Evolutionary conservation across 92 coral and sea anemone genomes (phyloP).

Genomic region (Porites lobata): DNA sequence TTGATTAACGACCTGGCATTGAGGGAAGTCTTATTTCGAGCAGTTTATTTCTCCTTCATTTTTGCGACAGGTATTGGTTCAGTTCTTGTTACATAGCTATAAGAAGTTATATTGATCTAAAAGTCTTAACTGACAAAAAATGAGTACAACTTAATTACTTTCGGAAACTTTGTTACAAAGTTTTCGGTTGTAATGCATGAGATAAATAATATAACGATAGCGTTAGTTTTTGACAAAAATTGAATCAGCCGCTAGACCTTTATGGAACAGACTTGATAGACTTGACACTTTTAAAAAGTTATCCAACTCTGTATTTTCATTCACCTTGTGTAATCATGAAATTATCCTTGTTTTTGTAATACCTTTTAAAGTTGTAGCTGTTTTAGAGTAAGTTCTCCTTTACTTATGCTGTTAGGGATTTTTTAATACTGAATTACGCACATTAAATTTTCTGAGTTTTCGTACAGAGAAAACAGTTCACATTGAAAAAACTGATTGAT

Average conservation of each 20-base stretch:
- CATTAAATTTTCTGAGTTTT: too few species aligned
- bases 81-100: too few species aligned
- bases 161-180: neutral
- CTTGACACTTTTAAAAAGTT: slow-evolving; percentile 32
- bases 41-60: neutral
- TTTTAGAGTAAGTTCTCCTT: neutral
- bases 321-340: neutral
- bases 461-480: too few species aligned
- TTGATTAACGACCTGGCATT: neutral
- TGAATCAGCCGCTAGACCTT: neutral
- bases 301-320: neutral
- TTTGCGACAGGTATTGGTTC: slow-evolving; percentile 4
- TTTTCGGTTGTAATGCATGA: neutral
- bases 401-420: too few species aligned
- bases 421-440: too few species aligned
- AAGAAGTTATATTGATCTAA: too few species aligned
- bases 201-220: neutral
- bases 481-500: too few species aligned
- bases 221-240: neutral
- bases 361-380: neutral
- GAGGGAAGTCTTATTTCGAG: neutral
- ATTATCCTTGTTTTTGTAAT: neutral
- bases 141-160: neutral
- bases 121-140: neutral
- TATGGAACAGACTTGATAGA: neutral